These are phyloP conservation scores for Agriotes lineatus DNA, from an alignment of 2,888 invertebrate genomes.

Conservation along the genomic window DNA sequence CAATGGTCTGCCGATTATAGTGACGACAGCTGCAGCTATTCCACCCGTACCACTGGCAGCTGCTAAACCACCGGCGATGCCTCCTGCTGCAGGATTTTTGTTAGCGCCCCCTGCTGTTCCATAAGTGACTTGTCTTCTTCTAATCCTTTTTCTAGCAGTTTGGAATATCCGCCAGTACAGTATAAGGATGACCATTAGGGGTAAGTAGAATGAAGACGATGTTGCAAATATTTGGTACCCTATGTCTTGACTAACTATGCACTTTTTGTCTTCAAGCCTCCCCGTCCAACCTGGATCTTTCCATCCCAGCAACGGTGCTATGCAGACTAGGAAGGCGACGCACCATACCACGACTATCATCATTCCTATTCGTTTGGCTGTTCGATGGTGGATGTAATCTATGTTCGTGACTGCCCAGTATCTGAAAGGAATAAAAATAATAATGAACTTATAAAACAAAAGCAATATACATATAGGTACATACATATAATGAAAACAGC, in stretches of 20 bases:
- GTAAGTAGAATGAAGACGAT: constrained; percentile 91
- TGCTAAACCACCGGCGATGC: constrained; percentile 69
- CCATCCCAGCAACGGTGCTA: constrained; percentile 90
- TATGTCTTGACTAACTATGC: constrained; percentile 88
- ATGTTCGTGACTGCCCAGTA: constrained; percentile 94
- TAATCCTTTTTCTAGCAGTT: constrained; percentile 88
- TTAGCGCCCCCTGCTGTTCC: constrained; percentile 59
- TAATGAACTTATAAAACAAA: too few species aligned
- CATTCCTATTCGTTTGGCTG: constrained; percentile 79
- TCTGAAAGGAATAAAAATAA: constrained; percentile 66
- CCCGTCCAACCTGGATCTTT: constrained; percentile 75
- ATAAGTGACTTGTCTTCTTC: constrained; percentile 71
- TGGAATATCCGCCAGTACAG: constrained; percentile 93
- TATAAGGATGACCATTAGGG: constrained; percentile 87
- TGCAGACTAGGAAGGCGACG: constrained; percentile 85
- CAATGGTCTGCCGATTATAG: constrained; percentile 71
- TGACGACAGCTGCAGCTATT: constrained; percentile 80
- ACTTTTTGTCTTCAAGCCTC: constrained; percentile 75
- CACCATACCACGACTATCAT: constrained; percentile 90
- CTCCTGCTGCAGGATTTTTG: constrained; percentile 66
- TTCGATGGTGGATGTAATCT: constrained; percentile 88
- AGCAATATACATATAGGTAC: too few species aligned
- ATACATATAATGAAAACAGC: too few species aligned
- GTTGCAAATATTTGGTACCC: constrained; percentile 91
- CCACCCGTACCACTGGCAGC: constrained; percentile 80